Conservation (phyloP, 2,888 invertebrate species). For the Drosophila ochracea region DNA sequence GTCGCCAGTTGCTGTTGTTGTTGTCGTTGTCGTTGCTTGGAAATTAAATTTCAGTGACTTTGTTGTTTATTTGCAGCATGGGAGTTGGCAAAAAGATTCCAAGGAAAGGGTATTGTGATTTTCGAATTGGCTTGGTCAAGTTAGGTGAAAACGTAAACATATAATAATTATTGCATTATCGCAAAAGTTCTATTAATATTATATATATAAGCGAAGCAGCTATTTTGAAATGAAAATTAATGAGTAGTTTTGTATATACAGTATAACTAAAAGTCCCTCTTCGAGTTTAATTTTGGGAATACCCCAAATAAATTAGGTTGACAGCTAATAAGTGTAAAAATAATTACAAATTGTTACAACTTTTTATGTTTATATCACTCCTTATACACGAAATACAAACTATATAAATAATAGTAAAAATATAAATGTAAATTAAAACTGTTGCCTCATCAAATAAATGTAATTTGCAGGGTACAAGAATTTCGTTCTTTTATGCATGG, state of each 20-base stretch:
- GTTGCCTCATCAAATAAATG: background rate
- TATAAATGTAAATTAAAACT: background rate
- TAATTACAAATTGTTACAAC: background rate
- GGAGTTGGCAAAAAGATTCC: constrained; percentile 44
- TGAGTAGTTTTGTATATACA: background rate
- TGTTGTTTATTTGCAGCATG: constrained; percentile 74
- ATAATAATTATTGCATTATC: background rate
- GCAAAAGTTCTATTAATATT: background rate
- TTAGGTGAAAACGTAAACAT: background rate
- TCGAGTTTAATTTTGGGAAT: background rate
- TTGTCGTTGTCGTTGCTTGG: constrained; percentile 51
- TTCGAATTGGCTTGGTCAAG: constrained; percentile 33
- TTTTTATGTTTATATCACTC: background rate
- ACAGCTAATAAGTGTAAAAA: background rate
- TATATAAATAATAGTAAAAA: background rate
- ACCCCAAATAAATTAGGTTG: background rate
- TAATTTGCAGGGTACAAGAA: constrained; percentile 17
- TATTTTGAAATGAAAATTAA: background rate
- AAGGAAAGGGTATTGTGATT: constrained; percentile 58
- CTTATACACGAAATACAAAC: background rate
- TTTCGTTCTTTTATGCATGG: constrained; percentile 1
- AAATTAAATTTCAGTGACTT: constrained; percentile 80
- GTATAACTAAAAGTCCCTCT: background rate
- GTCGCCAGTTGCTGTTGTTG: constrained; percentile 24
- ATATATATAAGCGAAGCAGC: background rate